Evolutionary conservation across 2,113 vertebrate genomes (phyloP), one percentile per base, ranked within the genome.

Genomic region (Anthoscopus minutus): DNA sequence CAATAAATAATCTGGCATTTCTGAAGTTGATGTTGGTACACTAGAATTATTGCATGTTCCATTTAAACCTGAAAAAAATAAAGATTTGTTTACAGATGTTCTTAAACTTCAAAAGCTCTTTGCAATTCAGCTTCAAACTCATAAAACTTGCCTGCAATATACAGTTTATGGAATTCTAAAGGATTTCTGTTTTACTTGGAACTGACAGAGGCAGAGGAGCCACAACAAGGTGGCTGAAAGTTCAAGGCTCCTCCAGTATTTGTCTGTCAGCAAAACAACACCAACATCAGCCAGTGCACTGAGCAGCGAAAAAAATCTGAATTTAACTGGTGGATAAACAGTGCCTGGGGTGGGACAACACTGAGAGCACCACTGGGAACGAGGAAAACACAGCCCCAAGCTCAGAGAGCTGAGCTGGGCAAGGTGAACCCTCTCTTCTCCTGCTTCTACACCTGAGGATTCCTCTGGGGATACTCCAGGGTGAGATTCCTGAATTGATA

Each of bases 1-100:
- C 99, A 98, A 97, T 98, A 99, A 98, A 98, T 99, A 99, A 97
- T 99, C 99, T 21, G 98, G 98, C 56, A 97, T 98, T 94, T 99
- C 99, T 30, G 99, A 98, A 60, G 98, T 98, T 25, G 99, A 98
- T 2, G 98, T 98, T 96, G 98, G 98, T 96, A 98, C 97, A 89
- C 97, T 98, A 95, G 98, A 98, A 87, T 97, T 98, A 97, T 98
- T 98, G 97, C 98, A 99, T 92, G 98, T 97, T 91, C 99, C 99
- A 33, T 99, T 99, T 77, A 98, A 92, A 94, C 97, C 98, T 98
- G 94, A 81, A 81, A 89, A n/a, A 81, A 62, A 71, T 3, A 86
- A 83, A 54, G 12, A 27, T 35, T 50, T 19, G 47, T 45, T 89
- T 80, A 77, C 0, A 91, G 85, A 21, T 6, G 97, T 81, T 65